Conservation (phyloP, 1,140 invertebrate species). For the Zaprionus taronus region DNA sequence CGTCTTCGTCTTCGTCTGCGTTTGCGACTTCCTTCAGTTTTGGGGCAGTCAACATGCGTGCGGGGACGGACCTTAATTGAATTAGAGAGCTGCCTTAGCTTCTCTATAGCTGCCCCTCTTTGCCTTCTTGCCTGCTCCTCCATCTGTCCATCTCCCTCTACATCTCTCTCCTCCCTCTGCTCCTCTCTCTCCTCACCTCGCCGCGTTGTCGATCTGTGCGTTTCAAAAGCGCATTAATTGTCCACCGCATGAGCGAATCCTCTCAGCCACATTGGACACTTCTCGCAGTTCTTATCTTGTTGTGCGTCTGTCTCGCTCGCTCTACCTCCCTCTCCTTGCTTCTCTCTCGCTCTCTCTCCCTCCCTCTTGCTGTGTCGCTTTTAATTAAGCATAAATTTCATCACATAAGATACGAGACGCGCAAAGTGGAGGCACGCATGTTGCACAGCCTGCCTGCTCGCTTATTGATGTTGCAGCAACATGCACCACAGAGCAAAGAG, state of each 20-base stretch:
- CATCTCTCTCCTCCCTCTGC: neutral
- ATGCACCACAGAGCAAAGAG: constrained; percentile 43
- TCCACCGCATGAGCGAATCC: constrained; percentile 42
- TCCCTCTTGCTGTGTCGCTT: constrained; percentile 67
- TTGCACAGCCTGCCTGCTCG: constrained; percentile 9
- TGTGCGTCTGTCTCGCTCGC: constrained; percentile 12
- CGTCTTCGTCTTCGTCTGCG: neutral
- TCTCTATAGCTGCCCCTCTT: neutral
- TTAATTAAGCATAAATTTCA: constrained; percentile 84
- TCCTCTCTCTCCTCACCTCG: neutral
- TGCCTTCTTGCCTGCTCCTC: too few species aligned
- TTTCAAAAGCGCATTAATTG: constrained; percentile 84
- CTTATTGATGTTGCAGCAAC: constrained; percentile 76
- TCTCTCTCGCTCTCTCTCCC: neutral
- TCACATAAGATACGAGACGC: constrained; percentile 75
- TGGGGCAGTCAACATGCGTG: constrained; percentile 67
- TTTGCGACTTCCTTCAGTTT: constrained; percentile 44
- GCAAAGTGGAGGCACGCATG: constrained; percentile 64
- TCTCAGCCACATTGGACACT: constrained; percentile 22
- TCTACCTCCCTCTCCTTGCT: neutral
- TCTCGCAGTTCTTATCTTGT: constrained; percentile 26
- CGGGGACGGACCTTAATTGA: constrained; percentile 66
- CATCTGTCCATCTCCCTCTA: too few species aligned
- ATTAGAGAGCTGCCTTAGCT: constrained; percentile 53
- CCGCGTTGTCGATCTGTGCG: constrained; percentile 69